Evolutionary conservation across 1,140 invertebrate genomes (phyloP).

Genomic region (Drosophila oshimai): DNA sequence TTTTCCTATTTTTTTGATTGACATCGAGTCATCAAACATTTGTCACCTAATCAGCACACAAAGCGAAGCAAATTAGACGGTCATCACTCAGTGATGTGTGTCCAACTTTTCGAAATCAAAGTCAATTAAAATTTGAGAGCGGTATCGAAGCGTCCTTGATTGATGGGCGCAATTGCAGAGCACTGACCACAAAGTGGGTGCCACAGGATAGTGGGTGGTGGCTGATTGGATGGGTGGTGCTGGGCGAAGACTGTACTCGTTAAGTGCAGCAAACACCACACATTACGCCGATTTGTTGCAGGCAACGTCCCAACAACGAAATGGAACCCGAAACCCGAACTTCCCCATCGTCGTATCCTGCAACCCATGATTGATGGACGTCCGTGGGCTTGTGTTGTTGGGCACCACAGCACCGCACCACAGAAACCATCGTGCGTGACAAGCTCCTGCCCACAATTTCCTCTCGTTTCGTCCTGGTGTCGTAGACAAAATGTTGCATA

Average conservation of each 20-base stretch:
- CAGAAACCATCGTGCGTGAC: slow-evolving; percentile 42
- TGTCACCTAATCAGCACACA: slow-evolving; percentile 54
- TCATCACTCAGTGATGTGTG: slow-evolving; percentile 5
- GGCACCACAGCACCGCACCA: no score
- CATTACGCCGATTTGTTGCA: slow-evolving; percentile 68
- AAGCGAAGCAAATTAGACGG: slow-evolving; percentile 54
- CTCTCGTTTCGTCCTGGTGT: not conserved
- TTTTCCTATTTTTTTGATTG: not conserved
- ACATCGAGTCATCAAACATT: slow-evolving; percentile 46
- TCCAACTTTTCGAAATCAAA: slow-evolving; percentile 58
- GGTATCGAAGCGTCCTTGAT: slow-evolving; percentile 46
- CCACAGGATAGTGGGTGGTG: not conserved
- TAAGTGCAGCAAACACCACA: slow-evolving; percentile 73
- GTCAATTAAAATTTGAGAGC: slow-evolving; percentile 74
- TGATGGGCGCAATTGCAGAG: slow-evolving; percentile 61
- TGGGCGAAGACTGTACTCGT: slow-evolving; percentile 36
- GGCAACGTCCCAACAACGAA: slow-evolving; percentile 40
- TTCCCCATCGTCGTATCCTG: not conserved
- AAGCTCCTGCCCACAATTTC: slow-evolving; percentile 21
- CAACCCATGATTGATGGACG: slow-evolving; percentile 64
- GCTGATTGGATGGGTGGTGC: not conserved
- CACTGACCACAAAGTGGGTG: slow-evolving; percentile 24
- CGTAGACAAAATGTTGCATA: slow-evolving; percentile 50
- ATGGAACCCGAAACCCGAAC: slow-evolving; percentile 35
- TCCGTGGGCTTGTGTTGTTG: slow-evolving; percentile 1